Conservation (phyloP, 1,140 invertebrate species). For the Lepidurus apus region DNA sequence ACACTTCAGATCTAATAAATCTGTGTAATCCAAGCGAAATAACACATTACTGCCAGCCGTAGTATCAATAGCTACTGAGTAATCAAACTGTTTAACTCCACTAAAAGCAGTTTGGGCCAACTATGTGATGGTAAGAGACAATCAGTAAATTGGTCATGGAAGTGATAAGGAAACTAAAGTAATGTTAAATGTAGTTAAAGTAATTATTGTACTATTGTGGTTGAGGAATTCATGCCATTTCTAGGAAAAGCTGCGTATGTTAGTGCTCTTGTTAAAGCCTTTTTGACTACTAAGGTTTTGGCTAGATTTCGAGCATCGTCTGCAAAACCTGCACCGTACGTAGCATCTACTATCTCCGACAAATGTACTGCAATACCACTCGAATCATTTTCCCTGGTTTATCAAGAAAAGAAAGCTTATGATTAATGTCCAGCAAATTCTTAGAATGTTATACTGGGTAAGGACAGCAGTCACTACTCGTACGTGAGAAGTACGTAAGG, state of each 20-base stretch:
- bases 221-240: neutral
- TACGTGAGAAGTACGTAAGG: neutral
- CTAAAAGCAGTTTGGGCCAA: neutral
- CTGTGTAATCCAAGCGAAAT: conserved; percentile 32
- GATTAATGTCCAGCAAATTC: neutral
- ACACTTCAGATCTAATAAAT: conserved; percentile 25
- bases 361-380: neutral
- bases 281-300: neutral
- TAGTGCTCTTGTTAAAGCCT: neutral
- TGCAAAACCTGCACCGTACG: neutral
- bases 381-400: neutral
- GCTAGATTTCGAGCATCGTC: neutral
- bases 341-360: neutral
- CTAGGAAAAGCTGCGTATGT: neutral
- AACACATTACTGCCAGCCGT: conserved; percentile 30
- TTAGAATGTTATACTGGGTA: neutral
- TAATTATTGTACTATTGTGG: neutral
- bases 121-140: neutral
- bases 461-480: neutral
- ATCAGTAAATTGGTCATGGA: neutral
- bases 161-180: no score
- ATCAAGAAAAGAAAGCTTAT: neutral
- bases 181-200: neutral
- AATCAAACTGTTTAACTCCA: neutral
- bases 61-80: conserved; percentile 27